A percentile compares a stretch with the other conserved stretches of the same genome.
Conservation (phyloP, 2,888 invertebrate genomes). For the Sphaerophoria rueppellii region DNA sequence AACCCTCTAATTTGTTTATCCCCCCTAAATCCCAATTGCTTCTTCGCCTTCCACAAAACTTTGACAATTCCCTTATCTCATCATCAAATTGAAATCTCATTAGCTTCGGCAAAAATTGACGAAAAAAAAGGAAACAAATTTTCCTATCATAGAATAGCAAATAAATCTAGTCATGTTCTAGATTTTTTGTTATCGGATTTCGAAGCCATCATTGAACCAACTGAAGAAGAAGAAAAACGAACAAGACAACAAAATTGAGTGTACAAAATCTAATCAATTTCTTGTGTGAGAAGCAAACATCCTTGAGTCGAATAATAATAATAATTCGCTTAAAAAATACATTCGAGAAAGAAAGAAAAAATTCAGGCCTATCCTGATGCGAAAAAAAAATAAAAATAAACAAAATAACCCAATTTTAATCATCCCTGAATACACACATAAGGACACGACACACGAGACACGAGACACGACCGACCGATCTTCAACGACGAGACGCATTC, state of each 20-base stretch:
- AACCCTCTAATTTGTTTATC: constrained; percentile 45
- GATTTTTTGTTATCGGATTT: constrained; percentile 51
- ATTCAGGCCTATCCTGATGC: constrained; percentile 19
- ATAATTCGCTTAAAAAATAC: constrained; percentile 41
- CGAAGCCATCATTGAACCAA: not conserved
- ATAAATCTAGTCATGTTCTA: constrained; percentile 46
- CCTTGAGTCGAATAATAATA: constrained; percentile 42
- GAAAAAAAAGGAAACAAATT: constrained; percentile 23
- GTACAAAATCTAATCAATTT: constrained; percentile 71
- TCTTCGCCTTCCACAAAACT: not conserved
- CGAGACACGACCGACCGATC: too few relatives aligned
- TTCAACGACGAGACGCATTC: not conserved
- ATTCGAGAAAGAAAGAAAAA: not conserved
- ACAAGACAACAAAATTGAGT: constrained; percentile 61
- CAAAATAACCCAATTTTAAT: constrained; percentile 73
- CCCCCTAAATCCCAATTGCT: constrained; percentile 17
- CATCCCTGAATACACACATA: constrained; percentile 69
- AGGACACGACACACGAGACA: constrained; percentile 15
- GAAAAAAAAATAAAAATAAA: constrained; percentile 70
- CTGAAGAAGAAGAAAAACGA: constrained; percentile 29
- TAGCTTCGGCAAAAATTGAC: constrained; percentile 28
- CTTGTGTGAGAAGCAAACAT: constrained; percentile 56
- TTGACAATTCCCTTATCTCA: constrained; percentile 67
- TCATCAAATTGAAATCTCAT: constrained; percentile 72
- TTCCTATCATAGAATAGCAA: constrained; percentile 46